phyloP scores from a whole-genome alignment of 2,113 vertebrate genomes.

The Pongo pygmaeus region DNA sequence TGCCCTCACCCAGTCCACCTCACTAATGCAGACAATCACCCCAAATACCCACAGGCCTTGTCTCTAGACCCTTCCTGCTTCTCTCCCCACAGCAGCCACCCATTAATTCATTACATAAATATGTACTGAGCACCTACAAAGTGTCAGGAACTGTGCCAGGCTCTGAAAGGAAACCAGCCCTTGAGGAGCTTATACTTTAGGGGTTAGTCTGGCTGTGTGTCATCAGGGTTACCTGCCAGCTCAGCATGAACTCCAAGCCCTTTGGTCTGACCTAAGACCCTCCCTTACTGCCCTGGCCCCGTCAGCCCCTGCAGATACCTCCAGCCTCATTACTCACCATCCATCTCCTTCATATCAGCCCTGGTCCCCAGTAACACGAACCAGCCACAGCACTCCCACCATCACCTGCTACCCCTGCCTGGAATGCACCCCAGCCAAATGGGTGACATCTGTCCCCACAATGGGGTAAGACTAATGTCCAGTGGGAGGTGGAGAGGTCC shows the following conservation, averaged over 20 bases:
- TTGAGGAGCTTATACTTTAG: neutral
- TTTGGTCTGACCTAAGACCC: neutral
- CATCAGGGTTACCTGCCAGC: neutral
- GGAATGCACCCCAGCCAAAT: neutral
- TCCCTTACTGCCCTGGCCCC: neutral
- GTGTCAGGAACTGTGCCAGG: neutral
- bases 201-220: neutral
- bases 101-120: neutral
- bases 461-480: neutral
- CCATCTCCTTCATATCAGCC: neutral
- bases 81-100: neutral
- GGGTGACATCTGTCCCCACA: neutral
- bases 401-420: neutral
- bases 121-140: neutral
- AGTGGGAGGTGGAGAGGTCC: neutral
- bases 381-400: neutral
- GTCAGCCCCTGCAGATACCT: neutral
- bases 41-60: rapidly evolving
- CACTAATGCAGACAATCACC: neutral
- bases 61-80: neutral
- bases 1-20: neutral
- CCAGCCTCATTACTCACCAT: neutral
- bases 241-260: neutral
- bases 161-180: neutral
- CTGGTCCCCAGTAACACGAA: neutral